phyloP scores from a whole-genome alignment of 1,140 invertebrate genomes.

The Orius laevigatus region DNA sequence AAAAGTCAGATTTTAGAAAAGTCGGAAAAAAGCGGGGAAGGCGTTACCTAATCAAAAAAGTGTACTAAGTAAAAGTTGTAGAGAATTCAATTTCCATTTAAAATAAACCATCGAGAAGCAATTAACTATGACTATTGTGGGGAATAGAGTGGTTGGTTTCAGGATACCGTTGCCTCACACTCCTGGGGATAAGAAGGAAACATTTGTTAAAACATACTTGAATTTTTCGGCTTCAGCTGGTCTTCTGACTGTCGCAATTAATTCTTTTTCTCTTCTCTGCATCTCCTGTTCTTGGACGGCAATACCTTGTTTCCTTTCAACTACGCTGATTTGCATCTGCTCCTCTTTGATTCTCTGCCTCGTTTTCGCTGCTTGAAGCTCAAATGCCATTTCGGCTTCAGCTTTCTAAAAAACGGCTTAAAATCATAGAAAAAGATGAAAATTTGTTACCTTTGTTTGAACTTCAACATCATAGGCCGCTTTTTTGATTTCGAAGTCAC shows the following conservation, averaged over 20 bases:
- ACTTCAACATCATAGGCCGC: slow-evolving; percentile 94
- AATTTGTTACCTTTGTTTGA: slow-evolving; percentile 59
- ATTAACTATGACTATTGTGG: no score
- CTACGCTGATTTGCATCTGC: slow-evolving; percentile 89
- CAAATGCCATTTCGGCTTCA: slow-evolving; percentile 87
- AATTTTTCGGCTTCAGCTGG: slow-evolving; percentile 91
- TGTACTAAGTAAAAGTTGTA: no score
- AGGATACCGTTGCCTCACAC: not conserved
- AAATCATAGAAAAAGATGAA: slow-evolving; percentile 3
- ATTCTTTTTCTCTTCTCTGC: slow-evolving; percentile 63
- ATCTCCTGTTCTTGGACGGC: slow-evolving; percentile 81
- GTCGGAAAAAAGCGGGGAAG: no score
- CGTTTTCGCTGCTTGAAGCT: slow-evolving; percentile 87
- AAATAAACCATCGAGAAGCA: no score
- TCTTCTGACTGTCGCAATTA: slow-evolving; percentile 77
- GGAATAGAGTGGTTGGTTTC: no score
- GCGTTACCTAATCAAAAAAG: no score
- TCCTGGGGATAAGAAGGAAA: not conserved
- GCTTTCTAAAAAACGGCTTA: slow-evolving; percentile 44
- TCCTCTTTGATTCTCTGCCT: slow-evolving; percentile 93
- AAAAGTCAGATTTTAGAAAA: no score
- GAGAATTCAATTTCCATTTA: no score
- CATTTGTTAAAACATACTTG: slow-evolving; percentile 27
- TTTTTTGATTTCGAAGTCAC: slow-evolving; percentile 94
- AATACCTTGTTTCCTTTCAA: slow-evolving; percentile 85